A percentile compares a stretch with the other conserved stretches of the same genome.
Conservation (phyloP, 2,888 invertebrate genomes). For the Nemotelus pantherinus region DNA sequence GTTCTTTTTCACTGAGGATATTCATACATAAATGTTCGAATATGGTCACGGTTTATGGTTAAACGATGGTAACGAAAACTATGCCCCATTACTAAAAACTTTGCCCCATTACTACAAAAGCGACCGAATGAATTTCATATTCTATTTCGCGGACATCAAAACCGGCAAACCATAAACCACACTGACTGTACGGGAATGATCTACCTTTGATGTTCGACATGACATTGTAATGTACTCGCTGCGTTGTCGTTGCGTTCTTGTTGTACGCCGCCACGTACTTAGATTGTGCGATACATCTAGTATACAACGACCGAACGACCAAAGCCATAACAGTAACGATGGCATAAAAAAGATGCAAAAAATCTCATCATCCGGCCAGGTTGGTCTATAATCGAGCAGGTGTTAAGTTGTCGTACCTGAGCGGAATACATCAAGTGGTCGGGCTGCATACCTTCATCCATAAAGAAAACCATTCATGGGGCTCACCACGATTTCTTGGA, state of each 20-base stretch:
- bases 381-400: slow-evolving; percentile 22
- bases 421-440: slow-evolving; percentile 26
- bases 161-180: background rate
- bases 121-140: too few relatives aligned
- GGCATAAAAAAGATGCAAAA: slow-evolving; percentile 11
- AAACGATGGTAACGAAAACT: too few relatives aligned
- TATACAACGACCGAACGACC: background rate
- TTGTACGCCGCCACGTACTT: background rate
- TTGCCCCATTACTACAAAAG: too few relatives aligned
- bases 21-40: too few relatives aligned
- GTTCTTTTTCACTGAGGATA: too few relatives aligned
- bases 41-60: too few relatives aligned
- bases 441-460: background rate
- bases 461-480: background rate
- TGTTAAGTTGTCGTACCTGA: slow-evolving; percentile 45
- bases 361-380: slow-evolving; percentile 41
- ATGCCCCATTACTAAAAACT: too few relatives aligned
- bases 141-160: too few relatives aligned
- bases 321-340: background rate
- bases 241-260: background rate
- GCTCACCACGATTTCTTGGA: slow-evolving; percentile 10
- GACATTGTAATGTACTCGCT: slow-evolving; percentile 17
- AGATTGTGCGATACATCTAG: slow-evolving; percentile 22
- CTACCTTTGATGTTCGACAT: slow-evolving; percentile 35
- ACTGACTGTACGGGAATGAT: slow-evolving; percentile 15